phyloP scores from a whole-genome alignment of 2,888 invertebrate genomes.

The Rhopalosiphum nymphaeae region DNA sequence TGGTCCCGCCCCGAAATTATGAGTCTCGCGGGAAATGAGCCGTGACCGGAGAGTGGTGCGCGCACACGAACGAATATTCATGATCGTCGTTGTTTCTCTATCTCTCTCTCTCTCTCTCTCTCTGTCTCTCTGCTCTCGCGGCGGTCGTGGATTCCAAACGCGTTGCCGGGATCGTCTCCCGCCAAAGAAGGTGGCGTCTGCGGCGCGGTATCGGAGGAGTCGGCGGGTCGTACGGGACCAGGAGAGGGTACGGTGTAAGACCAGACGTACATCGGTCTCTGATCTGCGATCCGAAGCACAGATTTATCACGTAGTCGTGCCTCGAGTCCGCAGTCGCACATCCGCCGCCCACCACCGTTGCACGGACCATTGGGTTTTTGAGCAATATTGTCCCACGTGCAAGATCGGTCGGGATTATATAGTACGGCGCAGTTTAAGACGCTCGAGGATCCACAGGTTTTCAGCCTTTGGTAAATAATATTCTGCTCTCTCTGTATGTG shows the following conservation, averaged over 20 bases:
- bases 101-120: no score
- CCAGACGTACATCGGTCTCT: constrained; percentile 23
- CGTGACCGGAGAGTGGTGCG: not conserved
- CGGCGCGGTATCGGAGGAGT: no score
- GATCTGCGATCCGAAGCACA: constrained; percentile 42
- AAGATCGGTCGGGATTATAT: not conserved
- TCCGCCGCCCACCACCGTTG: not conserved
- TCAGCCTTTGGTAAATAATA: not conserved
- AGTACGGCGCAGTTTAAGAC: not conserved
- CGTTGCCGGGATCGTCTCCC: not conserved
- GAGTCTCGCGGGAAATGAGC: constrained; percentile 58
- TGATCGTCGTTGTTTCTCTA: not conserved
- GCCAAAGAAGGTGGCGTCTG: not conserved
- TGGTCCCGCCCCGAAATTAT: constrained; percentile 24
- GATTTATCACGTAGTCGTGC: constrained; percentile 34
- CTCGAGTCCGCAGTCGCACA: not conserved
- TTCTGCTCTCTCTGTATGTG: not conserved
- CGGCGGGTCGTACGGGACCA: not conserved
- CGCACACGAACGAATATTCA: not conserved
- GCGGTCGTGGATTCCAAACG: not conserved
- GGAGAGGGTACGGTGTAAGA: not conserved
- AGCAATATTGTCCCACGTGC: no score
- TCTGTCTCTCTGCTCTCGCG: not conserved
- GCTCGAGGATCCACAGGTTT: not conserved
- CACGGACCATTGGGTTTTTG: not conserved